Evolutionary conservation across 2,888 invertebrate genomes (phyloP).

Genomic region (Rotaria sp.): DNA sequence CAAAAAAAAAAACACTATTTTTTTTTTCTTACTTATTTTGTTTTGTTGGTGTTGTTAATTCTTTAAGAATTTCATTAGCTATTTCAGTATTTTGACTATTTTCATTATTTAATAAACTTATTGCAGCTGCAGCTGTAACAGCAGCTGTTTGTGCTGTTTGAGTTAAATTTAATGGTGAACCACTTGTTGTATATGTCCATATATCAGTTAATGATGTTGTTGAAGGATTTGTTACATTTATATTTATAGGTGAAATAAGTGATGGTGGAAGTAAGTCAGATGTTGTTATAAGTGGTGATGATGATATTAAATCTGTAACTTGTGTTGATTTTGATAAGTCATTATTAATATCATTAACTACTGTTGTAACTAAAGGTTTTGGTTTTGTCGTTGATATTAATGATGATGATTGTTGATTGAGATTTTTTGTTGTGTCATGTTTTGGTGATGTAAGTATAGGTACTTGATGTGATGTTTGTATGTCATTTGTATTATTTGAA

Average conservation of each 20-base stretch:
- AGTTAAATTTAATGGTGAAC: not conserved
- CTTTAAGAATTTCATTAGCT: conserved; percentile 12
- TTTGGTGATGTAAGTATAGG: not conserved
- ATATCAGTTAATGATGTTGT: conserved; percentile 7
- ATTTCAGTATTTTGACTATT: conserved; percentile 8
- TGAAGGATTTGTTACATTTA: not conserved
- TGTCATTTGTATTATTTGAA: not conserved
- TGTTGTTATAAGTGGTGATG: not conserved
- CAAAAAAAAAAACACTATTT: not conserved
- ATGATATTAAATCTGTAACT: not conserved
- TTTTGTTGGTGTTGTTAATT: conserved; percentile 30
- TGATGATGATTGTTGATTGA: not conserved
- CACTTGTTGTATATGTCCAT: not conserved
- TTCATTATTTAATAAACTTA: not conserved
- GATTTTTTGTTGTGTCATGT: not conserved
- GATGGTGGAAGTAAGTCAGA: not conserved
- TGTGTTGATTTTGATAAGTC: not conserved
- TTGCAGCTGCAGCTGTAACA: not conserved
- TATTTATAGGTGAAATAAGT: not conserved
- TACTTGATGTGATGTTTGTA: not conserved
- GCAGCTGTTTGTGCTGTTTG: not conserved
- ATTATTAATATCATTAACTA: not conserved
- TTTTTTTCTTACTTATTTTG: not conserved
- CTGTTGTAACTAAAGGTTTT: not conserved
- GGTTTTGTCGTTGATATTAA: not conserved